These are phyloP conservation scores for Spodoptera picta DNA, from an alignment of 2,888 invertebrate genomes.

Conservation along the genomic window DNA sequence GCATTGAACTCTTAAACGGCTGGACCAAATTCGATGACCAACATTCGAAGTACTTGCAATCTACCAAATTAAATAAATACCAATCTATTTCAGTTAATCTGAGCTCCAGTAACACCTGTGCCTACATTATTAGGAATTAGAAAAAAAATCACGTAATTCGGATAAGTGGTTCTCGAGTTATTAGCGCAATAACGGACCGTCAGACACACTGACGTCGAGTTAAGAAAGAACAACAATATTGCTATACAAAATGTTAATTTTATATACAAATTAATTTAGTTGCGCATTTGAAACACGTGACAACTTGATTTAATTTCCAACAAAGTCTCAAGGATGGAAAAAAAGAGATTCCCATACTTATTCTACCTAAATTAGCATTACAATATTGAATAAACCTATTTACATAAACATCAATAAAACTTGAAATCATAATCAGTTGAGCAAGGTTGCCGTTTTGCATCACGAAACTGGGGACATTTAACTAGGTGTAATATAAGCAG, in stretches of 20 bases:
- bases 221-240: no score
- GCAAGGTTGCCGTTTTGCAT: conserved; percentile 21
- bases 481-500: neutral
- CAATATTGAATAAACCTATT: conserved; percentile 22
- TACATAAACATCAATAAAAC: conserved; percentile 19
- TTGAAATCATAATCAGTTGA: conserved; percentile 21
- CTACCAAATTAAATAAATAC: no score
- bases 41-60: no score
- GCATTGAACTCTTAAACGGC: no score
- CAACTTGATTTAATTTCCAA: neutral
- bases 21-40: no score
- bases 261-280: neutral
- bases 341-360: conserved; percentile 19
- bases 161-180: conserved; percentile 30
- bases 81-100: no score
- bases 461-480: neutral
- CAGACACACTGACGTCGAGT: no score
- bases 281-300: no score
- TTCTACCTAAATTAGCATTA: conserved; percentile 6
- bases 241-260: no score
- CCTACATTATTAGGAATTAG: no score
- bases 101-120: no score
- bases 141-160: conserved; percentile 29
- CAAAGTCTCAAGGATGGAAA: conserved; percentile 15
- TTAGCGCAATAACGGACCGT: conserved; percentile 9